Base-by-base conservation (phyloP, 2,113 vertebrate species). In the Dipodomys ordii region DNA sequence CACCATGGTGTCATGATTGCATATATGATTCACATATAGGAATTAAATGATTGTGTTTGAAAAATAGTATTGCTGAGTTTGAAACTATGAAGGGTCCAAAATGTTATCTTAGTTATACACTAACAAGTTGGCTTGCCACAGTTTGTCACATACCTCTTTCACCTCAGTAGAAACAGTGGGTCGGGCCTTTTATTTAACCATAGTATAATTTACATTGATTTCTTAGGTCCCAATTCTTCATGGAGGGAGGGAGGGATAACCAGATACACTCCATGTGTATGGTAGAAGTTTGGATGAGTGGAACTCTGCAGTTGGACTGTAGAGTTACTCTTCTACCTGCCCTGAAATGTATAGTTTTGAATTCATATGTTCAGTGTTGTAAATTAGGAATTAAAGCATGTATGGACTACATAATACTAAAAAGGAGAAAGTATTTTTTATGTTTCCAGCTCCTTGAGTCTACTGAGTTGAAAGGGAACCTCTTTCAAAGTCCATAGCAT, bases 351-450 rank as follows among this genome's bases (percentile, higher is more conserved):
- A 10, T 79, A 11, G 49, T 94, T 92, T 28, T 64, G 32, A 87
- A 81, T 77, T 77, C 7, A 2, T 64, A 76, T 39, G 92, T 94
- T 92, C 46, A 44, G 23, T 78, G 11, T 82, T 90, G 28, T 49
- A 9, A 85, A 13, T 90, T 88, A 72, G 77, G 53, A 69, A 39
- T 19, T 85, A 13, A 49, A 20, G 10, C 19, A 10, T 88, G 76
- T 60, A 65, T n/a, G 32, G 62, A 62, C 87, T 18, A 83, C 44
- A 19, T 69, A 73, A 60, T 73, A 60, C 8, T 84, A 12, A 64
- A 22, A 16, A 84, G 35, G n/a, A 90, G 35, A 82, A 76, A 35
- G 69, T 32, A 35, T 78, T 94, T 91, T 87, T 94, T 68, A 39
- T 30, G 10, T 94, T 35, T 76, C 23, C 18, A 19, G 49, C 35